Conservation (phyloP, 2,888 invertebrate species). For the Xanthorhoe designata region DNA sequence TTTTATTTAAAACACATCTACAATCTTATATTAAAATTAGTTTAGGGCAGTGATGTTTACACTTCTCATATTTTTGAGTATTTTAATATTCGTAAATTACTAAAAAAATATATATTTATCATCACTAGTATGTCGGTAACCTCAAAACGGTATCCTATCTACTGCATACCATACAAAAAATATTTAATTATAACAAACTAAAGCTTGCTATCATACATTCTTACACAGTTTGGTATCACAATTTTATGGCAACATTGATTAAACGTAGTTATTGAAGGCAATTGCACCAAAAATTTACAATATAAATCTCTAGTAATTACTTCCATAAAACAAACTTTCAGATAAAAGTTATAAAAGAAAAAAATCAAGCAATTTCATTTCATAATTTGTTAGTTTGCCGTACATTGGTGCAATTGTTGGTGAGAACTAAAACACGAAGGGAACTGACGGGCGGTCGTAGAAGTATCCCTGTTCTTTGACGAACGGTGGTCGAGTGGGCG, state of each 20-base stretch:
- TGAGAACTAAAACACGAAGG: constrained; percentile 71
- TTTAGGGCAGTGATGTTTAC: constrained; percentile 79
- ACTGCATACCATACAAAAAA: constrained; percentile 46
- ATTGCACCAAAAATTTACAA: constrained; percentile 33
- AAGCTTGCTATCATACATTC: constrained; percentile 42
- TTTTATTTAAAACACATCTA: constrained; percentile 59
- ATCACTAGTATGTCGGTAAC: constrained; percentile 64
- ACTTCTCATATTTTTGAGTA: constrained; percentile 73
- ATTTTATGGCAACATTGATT: constrained; percentile 70
- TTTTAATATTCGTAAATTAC: constrained; percentile 51
- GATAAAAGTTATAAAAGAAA: constrained; percentile 1
- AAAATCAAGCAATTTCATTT: neutral
- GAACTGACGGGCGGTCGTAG: constrained; percentile 77
- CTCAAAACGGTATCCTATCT: constrained; percentile 44
- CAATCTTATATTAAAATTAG: constrained; percentile 73
- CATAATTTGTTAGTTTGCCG: neutral
- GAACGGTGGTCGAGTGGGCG: constrained; percentile 67
- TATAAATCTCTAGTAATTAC: constrained; percentile 1
- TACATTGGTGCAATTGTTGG: constrained; percentile 45
- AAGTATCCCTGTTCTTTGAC: constrained; percentile 73
- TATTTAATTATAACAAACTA: constrained; percentile 49
- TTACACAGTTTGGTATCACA: constrained; percentile 78
- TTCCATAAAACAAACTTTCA: constrained; percentile 3
- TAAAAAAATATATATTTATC: constrained; percentile 53
- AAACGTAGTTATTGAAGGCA: constrained; percentile 32